Evolutionary conservation across 2,797 vertebrate species (phyloP).

Genomic region (Vipera latastei): DNA sequence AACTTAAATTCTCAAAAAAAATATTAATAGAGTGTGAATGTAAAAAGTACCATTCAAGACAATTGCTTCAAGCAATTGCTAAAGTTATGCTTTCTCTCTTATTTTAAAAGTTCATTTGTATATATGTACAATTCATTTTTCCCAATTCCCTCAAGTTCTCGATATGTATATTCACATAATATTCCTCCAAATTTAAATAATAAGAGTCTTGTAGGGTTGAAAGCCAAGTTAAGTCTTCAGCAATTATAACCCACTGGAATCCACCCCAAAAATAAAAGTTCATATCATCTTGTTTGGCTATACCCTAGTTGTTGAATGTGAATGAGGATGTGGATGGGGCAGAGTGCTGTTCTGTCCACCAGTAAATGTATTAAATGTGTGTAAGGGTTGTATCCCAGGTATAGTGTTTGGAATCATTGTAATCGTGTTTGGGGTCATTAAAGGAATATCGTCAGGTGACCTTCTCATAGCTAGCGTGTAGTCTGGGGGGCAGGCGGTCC

Average conservation of each 20-base stretch:
- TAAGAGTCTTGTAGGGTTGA: slow-evolving; percentile 78
- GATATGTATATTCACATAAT: slow-evolving; percentile 84
- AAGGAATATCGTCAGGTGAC: slow-evolving; percentile 97
- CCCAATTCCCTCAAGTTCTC: slow-evolving; percentile 77
- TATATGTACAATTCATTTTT: slow-evolving; percentile 77
- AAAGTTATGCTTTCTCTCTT: slow-evolving; percentile 55
- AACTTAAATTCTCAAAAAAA: slow-evolving; percentile 85
- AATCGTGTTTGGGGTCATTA: slow-evolving; percentile 99
- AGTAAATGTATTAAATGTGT: slow-evolving; percentile 94
- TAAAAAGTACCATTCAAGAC: slow-evolving; percentile 79
- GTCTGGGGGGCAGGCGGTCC: slow-evolving; percentile 98
- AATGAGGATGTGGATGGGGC: slow-evolving; percentile 96
- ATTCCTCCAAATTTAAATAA: slow-evolving; percentile 82
- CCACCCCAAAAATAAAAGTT: slow-evolving; percentile 80
- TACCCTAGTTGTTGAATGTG: slow-evolving; percentile 99
- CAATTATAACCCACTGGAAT: slow-evolving; percentile 74
- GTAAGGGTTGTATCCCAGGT: slow-evolving; percentile 91
- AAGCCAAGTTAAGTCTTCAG: slow-evolving; percentile 77
- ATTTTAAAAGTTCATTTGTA: slow-evolving; percentile 71
- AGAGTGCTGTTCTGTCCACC: slow-evolving; percentile 97
- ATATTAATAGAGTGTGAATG: slow-evolving; percentile 83
- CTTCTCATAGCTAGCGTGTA: slow-evolving; percentile 98
- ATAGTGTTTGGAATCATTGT: slow-evolving; percentile 99
- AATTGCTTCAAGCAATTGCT: slow-evolving; percentile 85
- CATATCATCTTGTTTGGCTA: slow-evolving; percentile 85